These are phyloP conservation scores for Embidobia sp. DNA, from an alignment of 2,888 invertebrate species.

Conservation along the genomic window DNA sequence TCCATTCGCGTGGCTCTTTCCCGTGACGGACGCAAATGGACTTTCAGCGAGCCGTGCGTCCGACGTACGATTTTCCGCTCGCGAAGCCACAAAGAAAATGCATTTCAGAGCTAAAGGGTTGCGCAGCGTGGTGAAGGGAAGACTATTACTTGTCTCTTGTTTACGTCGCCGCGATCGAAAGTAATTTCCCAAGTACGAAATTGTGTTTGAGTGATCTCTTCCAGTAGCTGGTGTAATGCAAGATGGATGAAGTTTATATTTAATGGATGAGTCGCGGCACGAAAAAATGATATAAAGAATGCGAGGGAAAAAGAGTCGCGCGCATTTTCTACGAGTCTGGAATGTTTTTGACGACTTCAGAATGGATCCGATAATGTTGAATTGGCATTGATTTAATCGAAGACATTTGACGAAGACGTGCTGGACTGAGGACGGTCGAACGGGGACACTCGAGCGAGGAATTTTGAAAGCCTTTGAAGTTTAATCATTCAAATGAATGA, in stretches of 20 bases:
- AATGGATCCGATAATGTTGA: too few species aligned
- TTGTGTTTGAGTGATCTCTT: constrained; percentile 57
- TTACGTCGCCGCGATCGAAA: constrained; percentile 46
- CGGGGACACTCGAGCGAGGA: too few species aligned
- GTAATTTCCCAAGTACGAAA: constrained; percentile 59
- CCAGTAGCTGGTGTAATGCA: constrained; percentile 51
- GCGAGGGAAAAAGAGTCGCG: neutral
- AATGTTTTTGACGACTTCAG: too few species aligned
- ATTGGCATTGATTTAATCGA: too few species aligned
- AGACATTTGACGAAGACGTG: too few species aligned
- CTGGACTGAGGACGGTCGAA: too few species aligned
- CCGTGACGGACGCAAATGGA: constrained; percentile 58
- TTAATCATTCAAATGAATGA: too few species aligned
- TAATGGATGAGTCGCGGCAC: constrained; percentile 38
- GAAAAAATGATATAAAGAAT: constrained; percentile 2
- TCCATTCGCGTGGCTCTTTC: too few species aligned
- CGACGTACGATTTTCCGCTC: constrained; percentile 38
- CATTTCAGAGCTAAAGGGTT: constrained; percentile 23
- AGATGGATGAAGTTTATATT: constrained; percentile 56
- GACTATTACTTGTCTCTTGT: constrained; percentile 29
- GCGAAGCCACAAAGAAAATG: constrained; percentile 26
- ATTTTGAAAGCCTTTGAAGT: too few species aligned
- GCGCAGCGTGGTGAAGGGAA: neutral
- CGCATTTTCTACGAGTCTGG: neutral
- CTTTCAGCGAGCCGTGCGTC: constrained; percentile 30